These are phyloP conservation scores for Cariama cristata DNA, from an alignment of 2,113 vertebrate species.

Conservation along the genomic window DNA sequence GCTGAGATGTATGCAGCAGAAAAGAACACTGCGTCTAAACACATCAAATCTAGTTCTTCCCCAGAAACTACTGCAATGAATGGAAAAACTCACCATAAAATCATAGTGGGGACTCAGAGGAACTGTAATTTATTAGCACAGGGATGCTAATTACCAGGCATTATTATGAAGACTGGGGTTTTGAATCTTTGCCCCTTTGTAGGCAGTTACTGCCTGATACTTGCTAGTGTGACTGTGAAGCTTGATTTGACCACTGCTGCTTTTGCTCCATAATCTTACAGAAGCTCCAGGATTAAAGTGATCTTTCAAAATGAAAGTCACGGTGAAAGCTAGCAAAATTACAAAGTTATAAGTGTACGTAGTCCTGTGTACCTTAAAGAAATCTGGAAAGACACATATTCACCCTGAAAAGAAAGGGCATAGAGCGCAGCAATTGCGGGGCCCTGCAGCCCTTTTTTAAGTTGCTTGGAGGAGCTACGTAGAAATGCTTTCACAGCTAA, in stretches of 20 bases:
- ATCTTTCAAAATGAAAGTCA: background rate
- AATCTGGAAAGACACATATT: background rate
- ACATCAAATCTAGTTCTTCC: background rate
- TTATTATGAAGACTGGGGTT: background rate
- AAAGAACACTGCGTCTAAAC: background rate
- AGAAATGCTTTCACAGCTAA: background rate
- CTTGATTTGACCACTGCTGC: background rate
- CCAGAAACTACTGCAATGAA: background rate
- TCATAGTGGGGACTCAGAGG: background rate
- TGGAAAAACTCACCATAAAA: background rate
- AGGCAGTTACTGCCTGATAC: background rate
- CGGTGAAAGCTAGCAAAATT: background rate
- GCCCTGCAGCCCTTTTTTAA: background rate
- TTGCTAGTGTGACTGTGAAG: background rate
- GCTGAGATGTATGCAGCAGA: background rate
- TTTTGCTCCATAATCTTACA: background rate
- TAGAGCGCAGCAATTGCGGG: background rate
- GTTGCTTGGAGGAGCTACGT: background rate
- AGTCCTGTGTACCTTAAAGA: background rate
- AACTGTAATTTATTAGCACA: background rate
- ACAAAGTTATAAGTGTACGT: background rate
- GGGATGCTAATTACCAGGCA: background rate
- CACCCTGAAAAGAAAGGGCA: background rate
- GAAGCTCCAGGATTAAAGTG: background rate
- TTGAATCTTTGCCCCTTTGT: background rate